A percentile compares a stretch with the other conserved stretches of the same genome.
These are phyloP conservation scores for Galagoides demidoff DNA, from an alignment of 2,797 vertebrate genomes.

Conservation along the genomic window DNA sequence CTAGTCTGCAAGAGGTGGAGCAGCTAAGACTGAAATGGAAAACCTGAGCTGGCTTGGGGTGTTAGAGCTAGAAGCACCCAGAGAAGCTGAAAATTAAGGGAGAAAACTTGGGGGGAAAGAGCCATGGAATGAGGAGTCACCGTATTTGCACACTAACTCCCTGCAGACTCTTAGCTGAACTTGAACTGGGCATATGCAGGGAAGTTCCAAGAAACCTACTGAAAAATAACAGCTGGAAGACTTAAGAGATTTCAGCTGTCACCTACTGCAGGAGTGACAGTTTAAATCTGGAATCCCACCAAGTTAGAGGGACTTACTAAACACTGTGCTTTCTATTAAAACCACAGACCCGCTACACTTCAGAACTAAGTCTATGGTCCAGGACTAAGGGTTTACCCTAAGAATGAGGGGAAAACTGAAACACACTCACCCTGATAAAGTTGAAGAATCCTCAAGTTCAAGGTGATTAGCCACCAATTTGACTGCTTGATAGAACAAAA, in stretches of 20 bases:
- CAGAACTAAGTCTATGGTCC: neutral
- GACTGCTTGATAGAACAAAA: neutral
- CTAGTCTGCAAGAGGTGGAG: neutral
- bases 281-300: neutral
- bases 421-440: neutral
- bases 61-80: neutral
- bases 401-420: neutral
- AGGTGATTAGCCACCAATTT: neutral
- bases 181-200: neutral
- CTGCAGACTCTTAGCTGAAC: neutral
- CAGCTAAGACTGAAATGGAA: conserved; percentile 6
- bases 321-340: neutral
- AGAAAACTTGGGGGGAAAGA: neutral
- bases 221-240: neutral
- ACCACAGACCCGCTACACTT: neutral
- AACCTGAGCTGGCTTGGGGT: neutral
- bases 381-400: neutral
- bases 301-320: neutral
- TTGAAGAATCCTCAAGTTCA: neutral
- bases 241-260: neutral
- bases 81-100: neutral
- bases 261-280: neutral
- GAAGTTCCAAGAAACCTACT: neutral
- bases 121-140: neutral
- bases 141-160: neutral